Evolutionary conservation across 2,113 vertebrate species (phyloP).

Genomic region (Cheirogaleus medius): DNA sequence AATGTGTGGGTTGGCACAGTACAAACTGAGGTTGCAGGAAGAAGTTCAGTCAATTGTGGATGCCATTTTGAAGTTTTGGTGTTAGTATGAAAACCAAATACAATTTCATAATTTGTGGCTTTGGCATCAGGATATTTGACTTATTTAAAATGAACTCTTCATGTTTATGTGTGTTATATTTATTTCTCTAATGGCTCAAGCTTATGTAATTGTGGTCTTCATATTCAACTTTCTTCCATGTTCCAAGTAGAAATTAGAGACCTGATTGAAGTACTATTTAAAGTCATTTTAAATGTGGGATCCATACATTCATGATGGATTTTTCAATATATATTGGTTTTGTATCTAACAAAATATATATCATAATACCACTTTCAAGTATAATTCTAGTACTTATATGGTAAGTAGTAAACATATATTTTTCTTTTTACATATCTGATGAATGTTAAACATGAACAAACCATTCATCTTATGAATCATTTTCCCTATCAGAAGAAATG

Average conservation of each 20-base stretch:
- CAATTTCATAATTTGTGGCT: slow-evolving; percentile 73
- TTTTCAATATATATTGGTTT: slow-evolving; percentile 28
- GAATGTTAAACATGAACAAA: neutral
- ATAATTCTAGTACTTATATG: neutral
- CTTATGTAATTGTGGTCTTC: slow-evolving; percentile 66
- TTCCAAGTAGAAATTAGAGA: slow-evolving; percentile 60
- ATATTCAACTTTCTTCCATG: slow-evolving; percentile 23
- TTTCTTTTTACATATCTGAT: neutral
- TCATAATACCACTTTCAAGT: neutral
- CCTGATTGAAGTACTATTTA: slow-evolving; percentile 50
- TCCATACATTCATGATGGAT: slow-evolving; percentile 18
- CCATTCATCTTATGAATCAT: neutral
- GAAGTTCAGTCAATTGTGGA: neutral
- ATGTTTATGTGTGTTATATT: slow-evolving; percentile 61
- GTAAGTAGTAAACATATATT: neutral
- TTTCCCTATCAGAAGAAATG: neutral
- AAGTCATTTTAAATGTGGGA: slow-evolving; percentile 42
- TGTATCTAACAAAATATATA: slow-evolving; percentile 3
- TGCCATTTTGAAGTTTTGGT: slow-evolving; percentile 50
- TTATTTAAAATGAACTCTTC: slow-evolving; percentile 69
- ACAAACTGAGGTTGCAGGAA: neutral
- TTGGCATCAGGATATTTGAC: slow-evolving; percentile 55
- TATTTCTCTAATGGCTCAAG: slow-evolving; percentile 64
- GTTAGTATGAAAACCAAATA: slow-evolving; percentile 66
- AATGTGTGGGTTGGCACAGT: slow-evolving; percentile 34